Evolutionary conservation across 2,888 invertebrate species (phyloP), one percentile per base, ranked within the genome.

Genomic region (Lasioglossum figueresi): DNA sequence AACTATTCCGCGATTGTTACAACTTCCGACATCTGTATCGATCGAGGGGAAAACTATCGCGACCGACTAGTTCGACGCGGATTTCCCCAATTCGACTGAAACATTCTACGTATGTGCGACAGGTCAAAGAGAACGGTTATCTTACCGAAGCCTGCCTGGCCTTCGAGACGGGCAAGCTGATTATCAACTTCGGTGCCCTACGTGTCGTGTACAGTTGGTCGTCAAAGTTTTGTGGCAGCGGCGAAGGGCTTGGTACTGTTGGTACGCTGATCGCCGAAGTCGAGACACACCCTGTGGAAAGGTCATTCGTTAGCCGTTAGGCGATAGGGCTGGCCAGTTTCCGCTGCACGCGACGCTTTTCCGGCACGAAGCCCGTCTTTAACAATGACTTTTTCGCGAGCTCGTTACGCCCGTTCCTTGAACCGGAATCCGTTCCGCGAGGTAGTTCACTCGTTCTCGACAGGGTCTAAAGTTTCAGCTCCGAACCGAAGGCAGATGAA

Each of bases 201-300:
- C 91, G 93, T 37, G 94, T 93, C 83, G 93, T 92, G 68, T 90
- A 92, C 68, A 88, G 89, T 79, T 91, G 89, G 45, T 94, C 93
- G 14, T 92, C 90, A 19, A 82, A 77, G 68, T 85, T 88, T 86
- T 84, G 85, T n/a, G 92, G 85, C 48, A 85, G 80, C 71, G 88
- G 78, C 56, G 92, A 85, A 71, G 92, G 82, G 45, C 90, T 90
- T 14, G 94, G 93, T 72, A 92, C 84, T 86, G 93, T 92, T 14
- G 94, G 93, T 72, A 92, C 84, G 87, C 93, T 92, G 85, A 93
- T 91, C 82, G 91, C 93, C 74, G 92, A 92, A 75, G 91, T 91
- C 82, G 92, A 86, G 85, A 93, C 91, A 91, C 93, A 93, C 91
- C 93, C 94, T 94, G 80, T 12, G 23, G 23, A 72, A 82, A 80